Percentiles rank a stretch among this genome's conserved stretches.
phyloP scores from a whole-genome alignment of 2,888 invertebrate genomes.

The Calameuta filiformis region DNA sequence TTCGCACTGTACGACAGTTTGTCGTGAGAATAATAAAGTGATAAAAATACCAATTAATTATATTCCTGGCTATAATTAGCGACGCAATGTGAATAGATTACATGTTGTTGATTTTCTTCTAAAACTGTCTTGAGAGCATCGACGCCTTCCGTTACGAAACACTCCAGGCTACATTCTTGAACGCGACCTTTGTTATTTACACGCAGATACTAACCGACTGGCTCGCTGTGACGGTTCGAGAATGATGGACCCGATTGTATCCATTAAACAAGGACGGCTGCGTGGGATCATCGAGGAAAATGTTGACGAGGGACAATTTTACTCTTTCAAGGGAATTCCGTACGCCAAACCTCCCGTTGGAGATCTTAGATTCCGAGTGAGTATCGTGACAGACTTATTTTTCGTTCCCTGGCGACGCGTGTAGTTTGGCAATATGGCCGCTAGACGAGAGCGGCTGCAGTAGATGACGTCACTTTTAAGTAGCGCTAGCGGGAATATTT shows the following conservation, averaged over 20 bases:
- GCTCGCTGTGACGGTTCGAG: not conserved
- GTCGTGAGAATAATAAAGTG: not conserved
- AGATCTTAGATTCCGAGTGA: slow-evolving; percentile 46
- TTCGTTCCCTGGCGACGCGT: not conserved
- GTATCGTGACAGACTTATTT: not conserved
- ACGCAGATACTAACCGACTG: not conserved
- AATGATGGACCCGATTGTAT: slow-evolving; percentile 9
- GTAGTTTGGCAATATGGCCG: not conserved
- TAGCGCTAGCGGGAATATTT: not conserved
- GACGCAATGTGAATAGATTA: not conserved
- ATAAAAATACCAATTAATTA: not conserved
- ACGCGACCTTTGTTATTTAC: not conserved
- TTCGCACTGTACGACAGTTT: too few species aligned
- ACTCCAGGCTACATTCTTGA: not conserved
- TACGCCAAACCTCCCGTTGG: slow-evolving; percentile 50
- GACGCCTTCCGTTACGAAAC: not conserved
- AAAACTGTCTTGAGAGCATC: not conserved
- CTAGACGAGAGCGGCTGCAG: not conserved
- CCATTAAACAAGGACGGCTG: slow-evolving; percentile 33
- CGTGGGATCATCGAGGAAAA: slow-evolving; percentile 31
- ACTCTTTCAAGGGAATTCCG: slow-evolving; percentile 49
- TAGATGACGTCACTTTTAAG: not conserved
- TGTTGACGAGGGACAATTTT: slow-evolving; percentile 33
- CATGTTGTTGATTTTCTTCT: too few species aligned
- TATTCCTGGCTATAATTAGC: not conserved